Base-by-base conservation (phyloP, 1,140 invertebrate genomes). In the Leptopilina boulardi region DNA sequence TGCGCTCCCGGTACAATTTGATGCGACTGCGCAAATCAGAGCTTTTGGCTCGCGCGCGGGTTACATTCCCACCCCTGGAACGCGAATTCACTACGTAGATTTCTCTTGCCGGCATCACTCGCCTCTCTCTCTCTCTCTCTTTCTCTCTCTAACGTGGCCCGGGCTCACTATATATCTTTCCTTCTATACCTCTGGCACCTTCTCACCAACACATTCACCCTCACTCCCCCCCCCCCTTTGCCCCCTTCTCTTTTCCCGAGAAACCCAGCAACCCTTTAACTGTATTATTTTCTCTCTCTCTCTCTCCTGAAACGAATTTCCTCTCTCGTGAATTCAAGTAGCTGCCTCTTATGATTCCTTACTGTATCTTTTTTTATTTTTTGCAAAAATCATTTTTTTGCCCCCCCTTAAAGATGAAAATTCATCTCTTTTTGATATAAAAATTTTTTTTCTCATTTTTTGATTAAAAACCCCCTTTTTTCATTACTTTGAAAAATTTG, bases 1-100 rank as follows among this genome's bases (percentile, higher is more conserved):
- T 86, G 86, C 87, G 83, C 86, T 81, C 79, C 82, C 83, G 83
- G 78, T 82, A 87, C 84, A 87, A 88, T 89, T 89, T 86, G 82
- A 77, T 81, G 85, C 89, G 89, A 70, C 88, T 88, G 89, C 89
- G 88, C 87, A 83, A 84, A 87, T 83, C 82, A 81, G 30, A 44
- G 79, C 76, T 75, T 51, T 76, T 73, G 73, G 76, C 38, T 76
- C 74, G 77, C 77, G 56, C 26, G 74, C 26, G 74, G 47, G 19
- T 75, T 76, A 77, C 34, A 23, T 72, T 77, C 74, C 72, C 82
- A 77, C 77, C 72, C 77, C 44, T 41, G 34, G 34, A 38, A 38
- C 3, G 77, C 75, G 56, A 74, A 79, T 44, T 75, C 80, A 80
- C 79, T 81, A 74, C 71, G 75, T 42, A 77, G 82, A 79, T 44